A percentile compares a stretch with the other conserved stretches of the same genome.
phyloP scores from a whole-genome alignment of 1,140 invertebrate genomes.

The Halesus radiatus region DNA sequence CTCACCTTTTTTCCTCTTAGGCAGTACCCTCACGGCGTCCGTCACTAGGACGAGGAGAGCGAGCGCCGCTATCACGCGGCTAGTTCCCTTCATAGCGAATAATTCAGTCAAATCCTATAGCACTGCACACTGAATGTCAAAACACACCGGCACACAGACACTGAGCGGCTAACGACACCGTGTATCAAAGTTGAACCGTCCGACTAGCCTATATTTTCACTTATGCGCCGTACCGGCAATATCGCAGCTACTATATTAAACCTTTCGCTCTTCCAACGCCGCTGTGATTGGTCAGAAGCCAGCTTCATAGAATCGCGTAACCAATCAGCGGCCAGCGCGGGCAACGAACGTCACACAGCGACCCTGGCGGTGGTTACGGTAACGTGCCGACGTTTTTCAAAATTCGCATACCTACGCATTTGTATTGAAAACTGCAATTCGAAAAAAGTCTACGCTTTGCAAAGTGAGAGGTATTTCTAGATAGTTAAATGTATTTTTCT shows the following conservation, averaged over 20 bases:
- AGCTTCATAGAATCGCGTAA: constrained; percentile 1
- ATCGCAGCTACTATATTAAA: constrained; percentile 71
- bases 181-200: constrained; percentile 61
- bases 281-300: constrained; percentile 65
- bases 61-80: constrained; percentile 67
- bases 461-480: constrained; percentile 3
- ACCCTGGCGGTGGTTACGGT: constrained; percentile 32
- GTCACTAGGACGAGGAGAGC: constrained; percentile 63
- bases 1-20: constrained; percentile 70
- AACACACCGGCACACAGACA: constrained; percentile 50
- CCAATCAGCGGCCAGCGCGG: constrained; percentile 68
- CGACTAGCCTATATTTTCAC: constrained; percentile 72
- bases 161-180: constrained; percentile 48
- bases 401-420: neutral
- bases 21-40: constrained; percentile 69
- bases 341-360: constrained; percentile 60
- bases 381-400: constrained; percentile 11
- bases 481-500: too few relatives aligned
- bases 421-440: neutral
- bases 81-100: constrained; percentile 59
- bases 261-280: constrained; percentile 68
- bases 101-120: constrained; percentile 60
- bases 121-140: constrained; percentile 57
- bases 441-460: neutral
- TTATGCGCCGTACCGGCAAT: constrained; percentile 69